Percentiles rank a stretch among this genome's conserved stretches.
These are phyloP conservation scores for Nemoura dubitans DNA, from an alignment of 2,888 invertebrate genomes.

Conservation along the genomic window DNA sequence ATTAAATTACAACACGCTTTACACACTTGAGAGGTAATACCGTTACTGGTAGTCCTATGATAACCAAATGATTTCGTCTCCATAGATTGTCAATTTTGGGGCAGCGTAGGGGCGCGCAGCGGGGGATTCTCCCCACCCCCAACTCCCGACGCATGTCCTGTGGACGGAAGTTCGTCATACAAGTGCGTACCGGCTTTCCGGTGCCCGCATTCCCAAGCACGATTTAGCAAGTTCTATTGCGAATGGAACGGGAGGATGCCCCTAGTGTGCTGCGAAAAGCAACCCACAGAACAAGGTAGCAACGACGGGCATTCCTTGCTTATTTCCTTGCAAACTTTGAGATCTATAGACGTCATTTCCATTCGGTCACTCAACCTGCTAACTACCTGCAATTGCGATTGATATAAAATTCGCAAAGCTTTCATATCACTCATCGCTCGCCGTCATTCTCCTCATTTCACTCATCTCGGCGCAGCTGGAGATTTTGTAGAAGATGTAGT, in stretches of 20 bases:
- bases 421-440: no score
- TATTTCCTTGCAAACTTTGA: neutral
- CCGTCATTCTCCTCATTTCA: no score
- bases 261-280: slow-evolving; percentile 48
- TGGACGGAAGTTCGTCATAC: neutral
- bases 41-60: no score
- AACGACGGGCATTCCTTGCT: neutral
- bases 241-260: slow-evolving; percentile 48
- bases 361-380: no score
- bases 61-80: slow-evolving; percentile 24
- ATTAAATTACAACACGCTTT: no score
- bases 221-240: slow-evolving; percentile 46
- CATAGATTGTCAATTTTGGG: slow-evolving; percentile 36
- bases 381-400: no score
- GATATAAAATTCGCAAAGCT: no score
- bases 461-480: no score
- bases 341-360: neutral
- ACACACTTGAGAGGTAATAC: no score
- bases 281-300: slow-evolving; percentile 29
- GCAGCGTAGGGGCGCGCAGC: neutral
- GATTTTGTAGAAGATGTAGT: no score
- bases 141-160: neutral
- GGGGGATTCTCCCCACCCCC: neutral
- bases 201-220: slow-evolving; percentile 22
- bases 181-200: slow-evolving; percentile 13